Evolutionary conservation across 2,797 vertebrate species (phyloP).

Genomic region (Petrocephalus schoutedeni): DNA sequence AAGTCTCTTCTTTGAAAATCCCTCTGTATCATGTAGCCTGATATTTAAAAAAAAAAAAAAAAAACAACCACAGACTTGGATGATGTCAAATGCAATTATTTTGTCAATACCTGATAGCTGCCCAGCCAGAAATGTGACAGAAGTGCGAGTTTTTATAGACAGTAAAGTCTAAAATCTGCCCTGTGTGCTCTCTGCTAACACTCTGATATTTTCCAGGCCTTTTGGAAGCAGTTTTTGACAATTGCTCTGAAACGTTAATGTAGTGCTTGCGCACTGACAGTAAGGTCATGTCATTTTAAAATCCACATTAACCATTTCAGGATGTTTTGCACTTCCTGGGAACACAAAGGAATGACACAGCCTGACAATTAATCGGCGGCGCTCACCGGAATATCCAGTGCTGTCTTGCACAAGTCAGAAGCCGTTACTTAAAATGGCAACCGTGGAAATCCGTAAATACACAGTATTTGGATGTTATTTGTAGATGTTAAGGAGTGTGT

Average conservation of each 20-base stretch:
- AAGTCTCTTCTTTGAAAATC: neutral
- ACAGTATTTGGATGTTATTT: neutral
- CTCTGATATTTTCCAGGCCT: neutral
- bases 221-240: neutral
- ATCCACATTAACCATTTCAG: constrained; percentile 1
- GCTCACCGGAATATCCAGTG: neutral
- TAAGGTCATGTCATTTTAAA: constrained; percentile 1
- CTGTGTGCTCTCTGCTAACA: neutral
- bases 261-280: neutral
- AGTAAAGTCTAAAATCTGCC: neutral
- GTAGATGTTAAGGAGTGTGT: neutral
- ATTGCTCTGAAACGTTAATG: neutral
- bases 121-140: constrained; percentile 9
- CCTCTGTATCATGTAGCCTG: neutral
- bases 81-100: neutral
- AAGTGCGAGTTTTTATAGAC: neutral
- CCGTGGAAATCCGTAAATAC: neutral
- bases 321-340: constrained; percentile 3
- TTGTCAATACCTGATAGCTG: neutral
- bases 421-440: neutral
- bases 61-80: neutral
- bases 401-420: neutral
- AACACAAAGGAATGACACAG: neutral
- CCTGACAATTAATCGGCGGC: neutral
- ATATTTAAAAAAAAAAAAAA: neutral